These are phyloP conservation scores for Proteles cristata DNA, from an alignment of 2,113 vertebrate genomes.

Conservation along the genomic window DNA sequence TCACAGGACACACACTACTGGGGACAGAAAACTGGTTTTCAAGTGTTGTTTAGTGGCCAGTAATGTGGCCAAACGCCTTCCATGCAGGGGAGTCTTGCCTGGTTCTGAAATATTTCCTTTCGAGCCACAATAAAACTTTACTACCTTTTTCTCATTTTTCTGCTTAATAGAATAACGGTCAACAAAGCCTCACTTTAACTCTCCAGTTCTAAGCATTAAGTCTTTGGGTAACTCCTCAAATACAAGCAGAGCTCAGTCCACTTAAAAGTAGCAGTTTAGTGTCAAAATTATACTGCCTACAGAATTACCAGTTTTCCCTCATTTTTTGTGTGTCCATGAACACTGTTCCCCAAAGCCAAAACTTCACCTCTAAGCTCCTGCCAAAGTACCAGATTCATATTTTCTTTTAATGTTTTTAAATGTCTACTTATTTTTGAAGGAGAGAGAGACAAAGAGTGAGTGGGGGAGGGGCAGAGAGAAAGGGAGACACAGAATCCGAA, in stretches of 20 bases:
- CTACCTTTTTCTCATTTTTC: background rate
- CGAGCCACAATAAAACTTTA: background rate
- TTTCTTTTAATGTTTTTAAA: background rate
- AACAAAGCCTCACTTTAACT: background rate
- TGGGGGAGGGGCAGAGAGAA: no score
- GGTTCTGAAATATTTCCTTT: constrained; percentile 35
- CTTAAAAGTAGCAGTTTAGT: background rate
- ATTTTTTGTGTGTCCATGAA: background rate
- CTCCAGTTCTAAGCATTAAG: background rate
- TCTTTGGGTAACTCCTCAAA: background rate
- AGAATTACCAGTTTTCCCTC: background rate
- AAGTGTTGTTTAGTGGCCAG: background rate
- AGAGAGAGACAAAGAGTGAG: no score
- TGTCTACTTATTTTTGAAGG: no score
- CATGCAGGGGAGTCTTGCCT: background rate
- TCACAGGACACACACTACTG: background rate
- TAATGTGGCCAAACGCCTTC: background rate
- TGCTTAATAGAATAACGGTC: background rate
- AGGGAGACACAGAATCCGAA: no score
- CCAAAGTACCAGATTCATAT: background rate
- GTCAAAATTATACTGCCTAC: background rate
- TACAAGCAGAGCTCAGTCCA: background rate
- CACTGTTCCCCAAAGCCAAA: background rate
- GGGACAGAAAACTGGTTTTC: background rate
- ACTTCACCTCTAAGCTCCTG: background rate